Base-by-base conservation (phyloP, 2,113 vertebrate genomes). In the Bagarius yarrelli region DNA sequence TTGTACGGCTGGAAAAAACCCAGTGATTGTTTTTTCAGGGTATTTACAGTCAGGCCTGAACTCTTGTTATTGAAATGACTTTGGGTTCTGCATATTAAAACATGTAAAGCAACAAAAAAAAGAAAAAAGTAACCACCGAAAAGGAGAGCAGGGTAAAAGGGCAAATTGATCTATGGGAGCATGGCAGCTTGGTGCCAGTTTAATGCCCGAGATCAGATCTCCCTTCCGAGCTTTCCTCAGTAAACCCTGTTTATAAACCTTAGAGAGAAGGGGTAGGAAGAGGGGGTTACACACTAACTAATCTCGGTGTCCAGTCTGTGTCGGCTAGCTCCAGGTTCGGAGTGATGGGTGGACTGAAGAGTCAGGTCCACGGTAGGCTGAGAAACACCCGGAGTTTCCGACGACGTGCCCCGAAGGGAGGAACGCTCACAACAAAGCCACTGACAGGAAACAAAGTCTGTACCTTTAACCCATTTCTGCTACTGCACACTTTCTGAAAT, bases 41-140 rank as follows among this genome's bases (percentile, higher is more conserved):
- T 92, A 93, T 91, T 80, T 91, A 91, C 88, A 89, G 83, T 87
- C 87, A 91, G 88, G 90, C 85, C 90, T 90, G 87, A 89, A 91
- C 87, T 88, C 87, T 88, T 88, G 77, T 89, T 90, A 70, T 87
- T 90, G 86, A 92, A 89, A 91, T n/a, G 57, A 81, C 81, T 92
- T 94, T 94, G 93, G 92, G 93, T 93, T 94, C 89, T 87, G 91
- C 91, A 85, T 93, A 91, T 87, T 91, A 92, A 91, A 88, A 87
- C 84, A 91, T 91, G 36, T 91, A 90, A 92, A 93, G 91, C 90
- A 88, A 90, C 89, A 88, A 64, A 25, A 74, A 53, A 55, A 53
- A 53, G 55, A 57, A 47, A 34, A 66, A 66, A 61, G 60, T 30
- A 70, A 78, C 57, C 23, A 34, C 55, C 8, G 52, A n/a, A 74